Evolutionary conservation across 1,140 invertebrate genomes (phyloP).

Genomic region (Lineus longissimus): DNA sequence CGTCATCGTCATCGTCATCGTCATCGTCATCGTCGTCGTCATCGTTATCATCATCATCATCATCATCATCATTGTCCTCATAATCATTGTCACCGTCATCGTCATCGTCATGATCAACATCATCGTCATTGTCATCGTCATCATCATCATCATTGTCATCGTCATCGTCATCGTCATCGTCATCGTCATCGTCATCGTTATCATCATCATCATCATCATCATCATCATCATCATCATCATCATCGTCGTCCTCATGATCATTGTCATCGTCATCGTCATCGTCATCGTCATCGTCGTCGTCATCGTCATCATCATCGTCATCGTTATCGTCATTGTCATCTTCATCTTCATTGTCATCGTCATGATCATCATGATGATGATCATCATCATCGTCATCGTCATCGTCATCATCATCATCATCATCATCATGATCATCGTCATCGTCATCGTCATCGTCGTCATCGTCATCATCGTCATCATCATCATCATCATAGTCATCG

Average conservation of each 20-base stretch:
- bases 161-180: neutral
- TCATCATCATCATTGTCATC: conserved; percentile 11
- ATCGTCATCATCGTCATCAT: conserved; percentile 11
- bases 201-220: neutral
- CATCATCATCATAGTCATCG: too few relatives aligned
- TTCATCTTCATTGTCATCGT: too few relatives aligned
- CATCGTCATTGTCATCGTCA: neutral
- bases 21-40: conserved; percentile 11
- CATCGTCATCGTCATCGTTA: neutral
- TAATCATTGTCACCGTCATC: conserved; percentile 11
- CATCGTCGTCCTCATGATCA: too few relatives aligned
- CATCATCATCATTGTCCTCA: conserved; percentile 8
- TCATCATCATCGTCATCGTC: conserved; percentile 12
- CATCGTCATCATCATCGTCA: neutral
- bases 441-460: conserved; percentile 12
- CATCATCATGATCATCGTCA: conserved; percentile 2
- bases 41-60: conserved; percentile 12
- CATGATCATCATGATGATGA: too few relatives aligned
- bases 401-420: conserved; percentile 10
- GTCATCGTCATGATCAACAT: too few relatives aligned
- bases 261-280: too few relatives aligned
- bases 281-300: neutral
- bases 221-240: neutral
- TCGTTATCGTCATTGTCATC: conserved; percentile 3
- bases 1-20: conserved; percentile 10